A percentile compares a stretch with the other conserved stretches of the same genome.
Conservation (phyloP, 2,888 invertebrate genomes). For the Chaitophorus viminalis region DNA sequence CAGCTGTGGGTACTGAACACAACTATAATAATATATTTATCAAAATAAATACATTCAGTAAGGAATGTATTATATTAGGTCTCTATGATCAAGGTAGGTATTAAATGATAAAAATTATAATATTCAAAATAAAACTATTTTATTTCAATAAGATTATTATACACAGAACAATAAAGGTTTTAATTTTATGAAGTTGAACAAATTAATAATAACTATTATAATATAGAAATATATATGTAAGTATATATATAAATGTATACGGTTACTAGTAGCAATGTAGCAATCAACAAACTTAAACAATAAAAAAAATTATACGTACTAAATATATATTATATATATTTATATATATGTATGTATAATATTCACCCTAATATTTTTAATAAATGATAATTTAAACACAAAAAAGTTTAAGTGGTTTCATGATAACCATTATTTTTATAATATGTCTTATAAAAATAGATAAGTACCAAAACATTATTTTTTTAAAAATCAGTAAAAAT, state of each 20-base stretch:
- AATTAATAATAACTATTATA: slow-evolving; percentile 44
- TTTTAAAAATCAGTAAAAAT: slow-evolving; percentile 32
- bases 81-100: not conserved
- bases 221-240: slow-evolving; percentile 10
- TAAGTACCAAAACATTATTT: slow-evolving; percentile 35
- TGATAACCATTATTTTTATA: not conserved
- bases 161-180: slow-evolving; percentile 45
- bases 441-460: slow-evolving; percentile 37
- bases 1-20: too few species aligned
- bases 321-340: slow-evolving; percentile 26
- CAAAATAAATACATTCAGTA: not conserved
- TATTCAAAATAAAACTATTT: slow-evolving; percentile 50
- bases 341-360: slow-evolving; percentile 11
- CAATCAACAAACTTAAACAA: slow-evolving; percentile 59
- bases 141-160: slow-evolving; percentile 43
- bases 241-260: not conserved
- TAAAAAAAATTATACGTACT: slow-evolving; percentile 47
- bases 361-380: slow-evolving; percentile 17
- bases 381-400: slow-evolving; percentile 19
- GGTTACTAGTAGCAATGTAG: slow-evolving; percentile 43
- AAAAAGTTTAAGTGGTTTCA: not conserved
- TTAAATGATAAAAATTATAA: not conserved
- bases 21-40: not conserved
- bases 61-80: not conserved
- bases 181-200: slow-evolving; percentile 22